Conservation (phyloP, 37 sponge, comb jelly and placozoan species). For the Crambe crambe region DNA sequence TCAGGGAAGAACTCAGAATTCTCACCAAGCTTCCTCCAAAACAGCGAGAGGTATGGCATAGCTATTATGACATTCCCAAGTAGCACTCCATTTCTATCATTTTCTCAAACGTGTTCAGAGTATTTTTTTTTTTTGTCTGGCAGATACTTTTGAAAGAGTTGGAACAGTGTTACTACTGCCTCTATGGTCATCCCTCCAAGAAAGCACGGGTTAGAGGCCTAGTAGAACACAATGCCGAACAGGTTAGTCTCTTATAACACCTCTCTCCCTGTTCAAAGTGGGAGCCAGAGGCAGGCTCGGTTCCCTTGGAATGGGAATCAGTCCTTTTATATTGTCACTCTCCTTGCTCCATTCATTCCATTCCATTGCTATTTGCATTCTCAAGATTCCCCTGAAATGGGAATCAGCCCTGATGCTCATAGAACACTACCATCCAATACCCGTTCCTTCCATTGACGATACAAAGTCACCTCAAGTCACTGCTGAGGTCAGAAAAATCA, state of each 20-base stretch:
- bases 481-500: conserved; percentile 37
- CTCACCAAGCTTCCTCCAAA: conserved; percentile 45
- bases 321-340: not conserved
- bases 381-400: conserved; percentile 66
- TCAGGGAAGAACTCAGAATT: conserved; percentile 48
- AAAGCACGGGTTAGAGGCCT: conserved; percentile 56
- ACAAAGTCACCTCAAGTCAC: conserved; percentile 48
- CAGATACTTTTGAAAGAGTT: conserved; percentile 66
- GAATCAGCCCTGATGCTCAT: conserved; percentile 52
- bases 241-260: conserved; percentile 19
- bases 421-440: conserved; percentile 58
- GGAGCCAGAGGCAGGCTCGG: not conserved
- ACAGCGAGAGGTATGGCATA: conserved; percentile 44
- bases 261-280: not conserved
- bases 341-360: not conserved
- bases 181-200: conserved; percentile 77
- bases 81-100: not conserved
- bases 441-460: conserved; percentile 57
- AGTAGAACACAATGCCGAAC: conserved; percentile 48
- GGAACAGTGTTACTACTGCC: conserved; percentile 84
- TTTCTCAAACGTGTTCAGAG: not conserved
- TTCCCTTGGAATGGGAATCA: too few relatives aligned
- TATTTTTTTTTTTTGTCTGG: not conserved
- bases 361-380: not conserved
- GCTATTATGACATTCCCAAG: not conserved